Evolutionary conservation across 2,797 vertebrate species (phyloP).

Genomic region (Oryzias dopingdopingensis): DNA sequence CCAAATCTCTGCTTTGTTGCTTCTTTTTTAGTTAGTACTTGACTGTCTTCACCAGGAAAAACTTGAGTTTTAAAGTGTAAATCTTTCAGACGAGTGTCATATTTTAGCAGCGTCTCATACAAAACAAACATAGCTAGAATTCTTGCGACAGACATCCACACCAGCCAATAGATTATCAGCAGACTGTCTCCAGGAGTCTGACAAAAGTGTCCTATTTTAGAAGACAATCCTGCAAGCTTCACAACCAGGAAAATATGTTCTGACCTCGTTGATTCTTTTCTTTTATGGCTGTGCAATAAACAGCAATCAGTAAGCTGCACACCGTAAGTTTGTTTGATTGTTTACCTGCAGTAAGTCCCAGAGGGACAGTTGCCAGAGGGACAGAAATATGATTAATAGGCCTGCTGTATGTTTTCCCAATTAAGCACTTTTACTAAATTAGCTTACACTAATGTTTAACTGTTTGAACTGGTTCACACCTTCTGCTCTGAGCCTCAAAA

Average conservation of each 20-base stretch:
- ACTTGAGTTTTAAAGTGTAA: neutral
- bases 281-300: slow-evolving; percentile 6
- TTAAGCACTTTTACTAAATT: slow-evolving; percentile 49
- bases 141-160: slow-evolving; percentile 39
- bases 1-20: slow-evolving; percentile 13
- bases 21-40: slow-evolving; percentile 9
- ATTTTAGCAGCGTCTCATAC: slow-evolving; percentile 49
- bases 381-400: slow-evolving; percentile 60
- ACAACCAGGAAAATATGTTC: slow-evolving; percentile 32
- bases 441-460: slow-evolving; percentile 41
- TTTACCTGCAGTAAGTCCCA: slow-evolving; percentile 51
- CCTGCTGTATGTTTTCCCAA: slow-evolving; percentile 55
- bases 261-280: slow-evolving; percentile 5
- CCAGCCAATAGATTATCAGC: slow-evolving; percentile 29
- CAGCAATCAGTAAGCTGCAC: slow-evolving; percentile 31
- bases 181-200: slow-evolving; percentile 33
- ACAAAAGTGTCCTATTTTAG: slow-evolving; percentile 57
- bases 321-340: slow-evolving; percentile 30
- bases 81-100: slow-evolving; percentile 25
- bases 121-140: slow-evolving; percentile 61
- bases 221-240: slow-evolving; percentile 30
- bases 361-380: slow-evolving; percentile 56
- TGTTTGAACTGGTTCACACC: slow-evolving; percentile 34
- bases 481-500: slow-evolving; percentile 34
- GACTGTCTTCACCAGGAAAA: neutral